Percentiles rank a stretch among this genome's conserved stretches.
Conservation (phyloP, 1,140 invertebrate genomes). For the Pseudomyrmex pallidus region DNA sequence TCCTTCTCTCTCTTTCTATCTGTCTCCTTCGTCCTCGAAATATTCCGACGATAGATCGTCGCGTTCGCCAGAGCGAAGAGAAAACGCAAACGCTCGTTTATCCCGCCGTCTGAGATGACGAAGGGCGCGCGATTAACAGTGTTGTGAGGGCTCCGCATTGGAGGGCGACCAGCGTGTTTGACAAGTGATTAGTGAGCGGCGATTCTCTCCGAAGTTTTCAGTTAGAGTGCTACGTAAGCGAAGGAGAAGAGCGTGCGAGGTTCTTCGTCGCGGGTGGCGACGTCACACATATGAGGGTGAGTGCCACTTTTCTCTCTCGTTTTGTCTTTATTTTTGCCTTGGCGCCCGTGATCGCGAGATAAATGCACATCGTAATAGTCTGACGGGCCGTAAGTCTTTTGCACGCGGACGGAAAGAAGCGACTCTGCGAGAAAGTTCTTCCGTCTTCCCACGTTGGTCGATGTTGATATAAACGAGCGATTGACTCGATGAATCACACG, state of each 20-base stretch:
- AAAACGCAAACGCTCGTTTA: background rate
- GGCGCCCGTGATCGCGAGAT: background rate
- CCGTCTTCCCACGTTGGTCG: background rate
- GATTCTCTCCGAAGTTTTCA: slow-evolving; percentile 3
- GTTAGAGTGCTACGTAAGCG: slow-evolving; percentile 47
- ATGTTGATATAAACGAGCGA: slow-evolving; percentile 34
- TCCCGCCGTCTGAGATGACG: background rate
- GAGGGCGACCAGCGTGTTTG: slow-evolving; percentile 31
- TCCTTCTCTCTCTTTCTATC: too few relatives aligned
- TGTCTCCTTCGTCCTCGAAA: background rate
- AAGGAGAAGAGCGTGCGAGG: background rate
- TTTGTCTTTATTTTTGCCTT: background rate
- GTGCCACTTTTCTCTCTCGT: background rate
- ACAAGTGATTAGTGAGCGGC: slow-evolving; percentile 62
- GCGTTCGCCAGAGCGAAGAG: background rate
- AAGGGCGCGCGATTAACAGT: slow-evolving; percentile 21
- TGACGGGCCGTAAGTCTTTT: background rate
- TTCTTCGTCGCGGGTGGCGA: background rate
- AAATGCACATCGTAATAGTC: slow-evolving; percentile 9
- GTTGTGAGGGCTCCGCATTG: slow-evolving; percentile 20
- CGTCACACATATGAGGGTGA: background rate
- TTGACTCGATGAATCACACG: slow-evolving; percentile 37
- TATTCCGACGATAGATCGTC: slow-evolving; percentile 32
- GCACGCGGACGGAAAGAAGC: background rate
- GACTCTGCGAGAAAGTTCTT: slow-evolving; percentile 1